Base-by-base conservation (phyloP, 2,113 vertebrate species). In the Paralichthys olivaceus region DNA sequence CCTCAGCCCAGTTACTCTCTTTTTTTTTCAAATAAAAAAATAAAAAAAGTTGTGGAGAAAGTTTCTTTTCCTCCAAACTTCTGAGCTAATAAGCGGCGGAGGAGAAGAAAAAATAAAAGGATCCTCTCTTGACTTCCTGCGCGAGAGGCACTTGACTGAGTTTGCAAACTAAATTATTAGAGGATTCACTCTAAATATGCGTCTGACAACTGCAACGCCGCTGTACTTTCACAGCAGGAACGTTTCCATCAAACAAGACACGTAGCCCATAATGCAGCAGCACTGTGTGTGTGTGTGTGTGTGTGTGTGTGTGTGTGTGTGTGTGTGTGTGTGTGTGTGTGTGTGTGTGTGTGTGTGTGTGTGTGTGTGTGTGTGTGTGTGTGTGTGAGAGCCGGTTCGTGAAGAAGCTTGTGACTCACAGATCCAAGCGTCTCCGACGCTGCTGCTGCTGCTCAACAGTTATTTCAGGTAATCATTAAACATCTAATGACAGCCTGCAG, bases 11-110 rank as follows among this genome's bases (percentile, higher is more conserved):
- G 68, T 19, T 79, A 65, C 71, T 74, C 89, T 87, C 17, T 19
- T 6, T n/a, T n/a, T n/a, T n/a, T n/a, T 43, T 43, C 14, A 79
- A 58, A 51, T 72, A n/a, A 56, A 47, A 32, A 55, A 34, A 83
- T n/a, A 56, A 47, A 32, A 55, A 34, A 83, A 84, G 53, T 63
- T 37, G 23, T 19, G 32, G 45, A 63, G 63, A 79, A 68, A 82
- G 53, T 84, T 80, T 72, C 51, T 66, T 64, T 58, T 25, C 40
- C 56, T 23, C 6, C 14, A 25, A 71, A 85, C 49, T 65, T 68
- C 23, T 15, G 69, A 64, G 77, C 61, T 89, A 90, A 90, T 88
- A 86, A 92, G 87, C 86, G 65, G 69, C 0, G 13, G 73, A 28
- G 53, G 12, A n/a, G n/a, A n/a, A n/a, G n/a, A n/a, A n/a, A n/a